Percentiles rank a stretch among this genome's conserved stretches.
Evolutionary conservation across 2,797 vertebrate species (phyloP).

Genomic region (Gadopsis marmoratus): DNA sequence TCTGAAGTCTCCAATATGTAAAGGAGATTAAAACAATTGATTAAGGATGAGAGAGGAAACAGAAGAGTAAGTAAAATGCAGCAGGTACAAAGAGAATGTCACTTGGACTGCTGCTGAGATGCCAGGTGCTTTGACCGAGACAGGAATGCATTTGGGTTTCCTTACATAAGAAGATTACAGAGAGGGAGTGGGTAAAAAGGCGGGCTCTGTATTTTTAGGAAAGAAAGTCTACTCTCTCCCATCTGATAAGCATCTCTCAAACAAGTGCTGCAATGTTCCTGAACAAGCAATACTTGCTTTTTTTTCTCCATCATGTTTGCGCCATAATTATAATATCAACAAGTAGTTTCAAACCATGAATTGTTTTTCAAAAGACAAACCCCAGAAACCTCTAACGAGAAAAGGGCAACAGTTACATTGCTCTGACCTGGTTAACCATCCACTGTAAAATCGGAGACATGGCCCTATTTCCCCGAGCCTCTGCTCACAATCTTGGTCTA

Average conservation of each 20-base stretch:
- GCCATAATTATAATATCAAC: background rate
- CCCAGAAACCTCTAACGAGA: background rate
- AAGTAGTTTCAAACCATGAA: background rate
- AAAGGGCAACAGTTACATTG: slow-evolving; percentile 18
- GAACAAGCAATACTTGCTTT: slow-evolving; percentile 34
- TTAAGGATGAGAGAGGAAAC: slow-evolving; percentile 17
- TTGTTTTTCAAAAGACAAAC: background rate
- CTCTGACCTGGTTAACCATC: slow-evolving; percentile 41
- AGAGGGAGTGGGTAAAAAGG: slow-evolving; percentile 48
- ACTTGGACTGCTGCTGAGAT: slow-evolving; percentile 61
- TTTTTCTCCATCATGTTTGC: slow-evolving; percentile 5
- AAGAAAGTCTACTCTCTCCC: slow-evolving; percentile 48
- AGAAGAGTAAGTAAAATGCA: slow-evolving; percentile 23
- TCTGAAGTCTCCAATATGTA: background rate
- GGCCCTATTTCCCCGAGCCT: slow-evolving; percentile 20
- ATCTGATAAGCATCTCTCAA: slow-evolving; percentile 44
- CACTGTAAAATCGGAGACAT: slow-evolving; percentile 29
- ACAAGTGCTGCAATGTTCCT: slow-evolving; percentile 47
- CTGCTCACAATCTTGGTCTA: slow-evolving; percentile 18
- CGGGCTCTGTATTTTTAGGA: slow-evolving; percentile 56
- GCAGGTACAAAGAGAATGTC: slow-evolving; percentile 67
- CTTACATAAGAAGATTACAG: slow-evolving; percentile 81
- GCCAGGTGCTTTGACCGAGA: slow-evolving; percentile 75
- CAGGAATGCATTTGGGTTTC: slow-evolving; percentile 75
- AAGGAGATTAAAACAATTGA: background rate